Conservation (phyloP, 1,140 invertebrate genomes). For the Rhyzopertha dominica region DNA sequence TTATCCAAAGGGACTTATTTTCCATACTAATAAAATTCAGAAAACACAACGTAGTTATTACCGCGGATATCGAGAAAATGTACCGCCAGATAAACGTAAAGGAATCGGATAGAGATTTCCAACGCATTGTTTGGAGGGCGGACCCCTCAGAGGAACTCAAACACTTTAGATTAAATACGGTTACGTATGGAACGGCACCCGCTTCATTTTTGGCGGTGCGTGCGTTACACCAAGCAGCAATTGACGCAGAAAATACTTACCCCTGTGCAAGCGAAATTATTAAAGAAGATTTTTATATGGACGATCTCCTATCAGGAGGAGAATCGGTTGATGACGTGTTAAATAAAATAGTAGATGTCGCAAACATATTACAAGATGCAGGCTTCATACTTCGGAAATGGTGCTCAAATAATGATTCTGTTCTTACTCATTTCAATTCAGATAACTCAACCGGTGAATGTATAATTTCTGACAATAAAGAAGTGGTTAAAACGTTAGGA, state of each 20-base stretch:
- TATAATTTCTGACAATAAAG: too few species aligned
- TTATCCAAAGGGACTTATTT: constrained; percentile 24
- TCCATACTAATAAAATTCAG: constrained; percentile 16
- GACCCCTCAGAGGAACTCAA: constrained; percentile 7
- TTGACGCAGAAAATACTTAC: constrained; percentile 14
- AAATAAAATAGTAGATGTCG: too few species aligned
- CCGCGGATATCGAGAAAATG: constrained; percentile 23
- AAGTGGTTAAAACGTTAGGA: too few species aligned
- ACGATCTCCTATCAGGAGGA: constrained; percentile 38
- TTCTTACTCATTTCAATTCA: constrained; percentile 14
- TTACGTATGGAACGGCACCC: constrained; percentile 21
- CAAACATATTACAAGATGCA: constrained; percentile 15
- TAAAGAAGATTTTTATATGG: constrained; percentile 35
- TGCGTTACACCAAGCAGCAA: constrained; percentile 22
- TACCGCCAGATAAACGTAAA: constrained; percentile 14
- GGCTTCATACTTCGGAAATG: constrained; percentile 28
- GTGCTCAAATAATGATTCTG: constrained; percentile 12
- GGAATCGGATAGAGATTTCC: constrained; percentile 8
- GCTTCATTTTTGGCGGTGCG: constrained; percentile 36
- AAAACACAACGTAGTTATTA: constrained; percentile 13
- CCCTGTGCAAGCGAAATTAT: constrained; percentile 26
- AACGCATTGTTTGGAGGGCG: constrained; percentile 19
- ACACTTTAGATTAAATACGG: constrained; percentile 22
- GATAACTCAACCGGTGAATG: neutral
- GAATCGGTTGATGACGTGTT: constrained; percentile 15